phyloP scores from a whole-genome alignment of 2,797 vertebrate genomes.

The Enteromius mattozi region DNA sequence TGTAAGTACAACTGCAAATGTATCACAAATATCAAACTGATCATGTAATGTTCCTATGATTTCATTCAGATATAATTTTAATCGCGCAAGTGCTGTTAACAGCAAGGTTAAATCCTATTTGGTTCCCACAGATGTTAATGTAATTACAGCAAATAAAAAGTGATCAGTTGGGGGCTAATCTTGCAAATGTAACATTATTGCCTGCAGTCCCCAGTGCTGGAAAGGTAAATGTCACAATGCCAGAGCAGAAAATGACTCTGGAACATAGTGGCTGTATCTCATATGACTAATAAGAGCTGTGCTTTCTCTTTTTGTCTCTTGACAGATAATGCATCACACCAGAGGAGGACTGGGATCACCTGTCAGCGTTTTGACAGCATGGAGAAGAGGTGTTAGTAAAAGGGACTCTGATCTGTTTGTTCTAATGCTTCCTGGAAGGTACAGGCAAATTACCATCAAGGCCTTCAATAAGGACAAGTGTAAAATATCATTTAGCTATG shows the following conservation, averaged over 20 bases:
- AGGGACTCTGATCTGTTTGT: background rate
- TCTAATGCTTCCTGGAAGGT: background rate
- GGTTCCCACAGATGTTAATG: too few relatives aligned
- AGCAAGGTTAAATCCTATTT: background rate
- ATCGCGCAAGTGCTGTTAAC: background rate
- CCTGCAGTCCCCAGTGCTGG: background rate
- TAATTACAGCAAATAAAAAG: background rate
- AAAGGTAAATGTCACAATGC: constrained; percentile 29
- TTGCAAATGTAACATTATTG: background rate
- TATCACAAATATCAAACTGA: background rate
- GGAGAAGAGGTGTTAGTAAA: background rate
- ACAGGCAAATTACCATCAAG: background rate
- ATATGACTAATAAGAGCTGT: background rate
- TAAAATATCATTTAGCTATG: background rate
- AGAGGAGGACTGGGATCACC: background rate
- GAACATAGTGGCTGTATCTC: background rate
- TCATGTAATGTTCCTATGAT: background rate
- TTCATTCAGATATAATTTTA: background rate
- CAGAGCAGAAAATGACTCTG: background rate
- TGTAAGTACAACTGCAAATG: background rate
- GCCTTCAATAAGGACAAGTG: background rate
- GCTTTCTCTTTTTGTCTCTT: background rate
- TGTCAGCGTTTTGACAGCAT: background rate
- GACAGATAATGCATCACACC: background rate
- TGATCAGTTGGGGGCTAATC: background rate